A percentile compares a stretch with the other conserved stretches of the same genome.
Conservation (phyloP, 1,140 invertebrate species). For the Lysiphlebus fabarum region DNA sequence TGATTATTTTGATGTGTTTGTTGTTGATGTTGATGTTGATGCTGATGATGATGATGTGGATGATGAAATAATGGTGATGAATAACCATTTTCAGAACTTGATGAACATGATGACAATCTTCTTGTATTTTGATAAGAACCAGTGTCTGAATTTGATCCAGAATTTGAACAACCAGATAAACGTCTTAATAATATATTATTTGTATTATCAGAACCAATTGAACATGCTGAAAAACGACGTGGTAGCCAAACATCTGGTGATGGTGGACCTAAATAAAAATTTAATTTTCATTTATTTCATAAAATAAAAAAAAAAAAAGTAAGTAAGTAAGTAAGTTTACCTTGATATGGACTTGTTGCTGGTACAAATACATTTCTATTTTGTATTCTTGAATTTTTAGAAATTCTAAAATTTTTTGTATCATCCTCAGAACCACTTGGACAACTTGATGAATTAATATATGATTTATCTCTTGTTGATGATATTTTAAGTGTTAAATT, state of each 20-base stretch:
- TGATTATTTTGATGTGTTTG: constrained; percentile 28
- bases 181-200: constrained; percentile 47
- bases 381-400: constrained; percentile 31
- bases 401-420: constrained; percentile 34
- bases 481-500: constrained; percentile 37
- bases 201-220: constrained; percentile 55
- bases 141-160: constrained; percentile 48
- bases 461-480: constrained; percentile 40
- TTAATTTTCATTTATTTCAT: neutral
- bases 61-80: constrained; percentile 16
- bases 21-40: constrained; percentile 11
- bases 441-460: constrained; percentile 59
- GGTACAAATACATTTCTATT: constrained; percentile 27
- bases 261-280: constrained; percentile 32
- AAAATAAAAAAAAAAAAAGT: neutral
- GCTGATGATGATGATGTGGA: constrained; percentile 29
- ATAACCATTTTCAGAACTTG: constrained; percentile 47
- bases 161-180: constrained; percentile 47
- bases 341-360: constrained; percentile 30
- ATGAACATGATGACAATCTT: constrained; percentile 49
- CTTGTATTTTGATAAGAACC: constrained; percentile 43
- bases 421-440: constrained; percentile 69
- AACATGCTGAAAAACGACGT: constrained; percentile 61
- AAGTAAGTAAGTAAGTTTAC: constrained; percentile 24
- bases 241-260: constrained; percentile 64